Evolutionary conservation across 2,797 vertebrate species (phyloP), one percentile per base, ranked within the genome.

Genomic region (Atherinosoma microstoma): DNA sequence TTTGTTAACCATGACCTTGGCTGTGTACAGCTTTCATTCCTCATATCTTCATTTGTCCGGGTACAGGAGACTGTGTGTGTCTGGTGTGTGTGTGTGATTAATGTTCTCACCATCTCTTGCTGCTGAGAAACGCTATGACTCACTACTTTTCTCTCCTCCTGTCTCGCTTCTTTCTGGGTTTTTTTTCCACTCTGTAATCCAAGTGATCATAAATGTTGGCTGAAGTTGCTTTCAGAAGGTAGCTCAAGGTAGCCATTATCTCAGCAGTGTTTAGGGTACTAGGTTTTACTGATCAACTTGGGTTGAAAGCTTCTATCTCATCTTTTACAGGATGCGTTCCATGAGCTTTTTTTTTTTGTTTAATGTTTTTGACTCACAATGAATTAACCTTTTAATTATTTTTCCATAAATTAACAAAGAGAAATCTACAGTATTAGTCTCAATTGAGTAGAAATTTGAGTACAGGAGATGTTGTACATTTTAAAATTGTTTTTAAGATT

Each of bases 1-100:
- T 84, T 64, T 83, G 72, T 63, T 71, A 75, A 72, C 74, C 49
- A 70, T 66, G 77, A 82, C 78, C 77, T 78, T 83, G 70, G 24
- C 40, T 51, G 51, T 76, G 49, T 30, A 27, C 24, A 59, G 79
- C 64, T 40, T 61, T 54, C 45, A 36, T 24, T 29, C 66, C 30
- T 56, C 57, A 20, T 12, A 27, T 75, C 13, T 66, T 58, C 30
- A 24, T 73, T 61, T 68, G 34, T 45, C 36, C 67, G 60, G 2
- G 29, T 18, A 6, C 36, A 30, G 29, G 54, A 49, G 27, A 29
- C 27, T 11, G 64, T 70, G 27, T 82, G 58, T 71, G 74, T 22
- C 7, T 20, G 24, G 24, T 27, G 24, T 27, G 24, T 27, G 24
- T 27, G 32, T 66, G 67, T 75, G 82, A 80, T 75, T 80, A 74